A percentile compares a stretch with the other conserved stretches of the same genome.
phyloP scores from a whole-genome alignment of 2,113 vertebrate genomes.

The Setophaga petechia region DNA sequence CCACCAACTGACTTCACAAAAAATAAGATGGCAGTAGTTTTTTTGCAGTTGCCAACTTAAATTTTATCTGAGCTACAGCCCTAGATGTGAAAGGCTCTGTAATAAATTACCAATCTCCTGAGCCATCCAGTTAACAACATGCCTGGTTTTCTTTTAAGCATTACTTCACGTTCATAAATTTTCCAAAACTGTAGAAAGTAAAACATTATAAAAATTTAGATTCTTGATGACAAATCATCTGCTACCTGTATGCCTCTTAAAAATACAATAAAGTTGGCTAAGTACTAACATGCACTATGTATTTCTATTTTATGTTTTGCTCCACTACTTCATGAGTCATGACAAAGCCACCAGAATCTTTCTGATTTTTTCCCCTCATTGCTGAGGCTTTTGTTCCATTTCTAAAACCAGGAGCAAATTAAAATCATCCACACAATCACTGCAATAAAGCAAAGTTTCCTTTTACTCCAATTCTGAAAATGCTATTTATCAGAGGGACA shows the following conservation, averaged over 20 bases:
- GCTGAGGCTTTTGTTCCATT: neutral
- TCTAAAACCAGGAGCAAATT: neutral
- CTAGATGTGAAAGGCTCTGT: constrained; percentile 61
- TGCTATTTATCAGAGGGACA: neutral
- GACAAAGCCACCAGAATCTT: neutral
- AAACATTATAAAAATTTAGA: neutral
- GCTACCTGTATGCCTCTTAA: neutral
- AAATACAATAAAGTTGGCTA: neutral
- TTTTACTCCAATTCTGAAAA: neutral
- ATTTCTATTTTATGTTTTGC: neutral
- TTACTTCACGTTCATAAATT: neutral
- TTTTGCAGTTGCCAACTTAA: neutral
- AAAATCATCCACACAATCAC: neutral
- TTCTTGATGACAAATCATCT: neutral
- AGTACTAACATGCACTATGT: neutral
- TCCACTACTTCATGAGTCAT: neutral
- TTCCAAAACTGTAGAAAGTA: neutral
- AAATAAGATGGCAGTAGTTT: neutral
- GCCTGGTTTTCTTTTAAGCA: neutral
- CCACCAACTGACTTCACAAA: constrained; percentile 43
- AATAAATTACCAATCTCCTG: constrained; percentile 58
- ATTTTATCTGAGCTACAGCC: neutral
- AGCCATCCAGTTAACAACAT: constrained; percentile 58
- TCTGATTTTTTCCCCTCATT: neutral
- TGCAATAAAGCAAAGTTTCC: neutral